Conservation (phyloP, 2,113 vertebrate genomes). For the Lamprotornis superbus region DNA sequence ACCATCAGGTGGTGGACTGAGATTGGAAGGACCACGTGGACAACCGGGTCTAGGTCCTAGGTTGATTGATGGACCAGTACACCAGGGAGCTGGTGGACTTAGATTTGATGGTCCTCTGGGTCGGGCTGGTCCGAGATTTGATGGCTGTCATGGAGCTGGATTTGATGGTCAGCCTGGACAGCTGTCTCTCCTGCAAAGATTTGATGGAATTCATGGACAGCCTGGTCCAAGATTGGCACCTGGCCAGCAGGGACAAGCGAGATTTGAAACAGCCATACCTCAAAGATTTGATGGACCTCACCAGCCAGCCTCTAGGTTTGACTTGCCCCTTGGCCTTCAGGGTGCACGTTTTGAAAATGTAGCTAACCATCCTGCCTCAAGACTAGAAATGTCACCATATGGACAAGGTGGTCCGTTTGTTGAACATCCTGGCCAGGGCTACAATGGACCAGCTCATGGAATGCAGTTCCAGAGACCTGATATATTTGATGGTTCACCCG, state of each 20-base stretch:
- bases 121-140: slow-evolving; percentile 78
- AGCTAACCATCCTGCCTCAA: slow-evolving; percentile 74
- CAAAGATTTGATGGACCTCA: slow-evolving; percentile 81
- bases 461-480: slow-evolving; percentile 80
- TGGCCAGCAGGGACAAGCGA: slow-evolving; percentile 75
- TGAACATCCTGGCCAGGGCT: slow-evolving; percentile 80
- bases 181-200: slow-evolving; percentile 76
- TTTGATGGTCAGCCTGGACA: slow-evolving; percentile 82
- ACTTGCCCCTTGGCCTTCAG: slow-evolving; percentile 76
- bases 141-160: slow-evolving; percentile 74
- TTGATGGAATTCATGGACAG: slow-evolving; percentile 81
- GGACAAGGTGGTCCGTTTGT: slow-evolving; percentile 78
- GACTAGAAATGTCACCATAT: slow-evolving; percentile 75
- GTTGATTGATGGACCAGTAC: slow-evolving; percentile 76
- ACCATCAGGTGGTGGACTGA: slow-evolving; percentile 72
- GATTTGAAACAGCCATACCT: slow-evolving; percentile 79
- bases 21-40: slow-evolving; percentile 77
- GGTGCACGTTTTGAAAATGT: slow-evolving; percentile 77
- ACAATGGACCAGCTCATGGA: slow-evolving; percentile 76
- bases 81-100: slow-evolving; percentile 77
- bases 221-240: slow-evolving; percentile 77
- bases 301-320: slow-evolving; percentile 77
- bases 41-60: slow-evolving; percentile 79
- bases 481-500: slow-evolving; percentile 77
- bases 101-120: slow-evolving; percentile 82